A percentile compares a stretch with the other conserved stretches of the same genome.
Evolutionary conservation across 1,140 invertebrate genomes (phyloP).

Genomic region (Aplysia californica): DNA sequence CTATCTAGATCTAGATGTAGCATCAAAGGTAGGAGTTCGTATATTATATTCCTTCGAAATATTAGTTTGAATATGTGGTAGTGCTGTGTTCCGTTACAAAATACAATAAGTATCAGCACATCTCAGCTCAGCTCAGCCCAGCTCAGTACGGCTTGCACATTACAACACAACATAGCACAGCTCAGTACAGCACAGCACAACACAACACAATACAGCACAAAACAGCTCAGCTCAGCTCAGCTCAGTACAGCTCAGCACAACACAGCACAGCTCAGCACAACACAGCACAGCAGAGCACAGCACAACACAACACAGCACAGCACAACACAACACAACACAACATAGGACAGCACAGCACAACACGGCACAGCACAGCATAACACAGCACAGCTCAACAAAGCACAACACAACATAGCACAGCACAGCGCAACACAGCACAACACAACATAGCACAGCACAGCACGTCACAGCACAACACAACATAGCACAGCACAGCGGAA

Average conservation of each 20-base stretch:
- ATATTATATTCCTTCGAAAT: no score
- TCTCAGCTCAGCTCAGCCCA: no score
- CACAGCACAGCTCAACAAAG: conserved; percentile 18
- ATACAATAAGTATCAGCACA: no score
- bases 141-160: no score
- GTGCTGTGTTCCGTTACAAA: no score
- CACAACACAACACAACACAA: neutral
- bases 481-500: conserved; percentile 11
- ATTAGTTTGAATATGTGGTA: no score
- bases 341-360: no score
- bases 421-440: conserved; percentile 4
- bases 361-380: conserved; percentile 20
- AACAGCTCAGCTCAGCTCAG: conserved; percentile 16
- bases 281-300: conserved; percentile 21
- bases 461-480: neutral
- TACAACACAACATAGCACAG: no score
- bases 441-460: neutral
- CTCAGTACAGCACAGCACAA: neutral
- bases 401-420: conserved; percentile 16
- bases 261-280: conserved; percentile 24
- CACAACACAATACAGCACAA: neutral
- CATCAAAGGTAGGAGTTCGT: no score
- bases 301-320: conserved; percentile 3
- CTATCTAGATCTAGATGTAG: no score
- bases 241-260: conserved; percentile 18